Percentiles rank a stretch among this genome's conserved stretches.
These are phyloP conservation scores for Nasonia giraulti DNA, from an alignment of 1,140 invertebrate species.

Conservation along the genomic window DNA sequence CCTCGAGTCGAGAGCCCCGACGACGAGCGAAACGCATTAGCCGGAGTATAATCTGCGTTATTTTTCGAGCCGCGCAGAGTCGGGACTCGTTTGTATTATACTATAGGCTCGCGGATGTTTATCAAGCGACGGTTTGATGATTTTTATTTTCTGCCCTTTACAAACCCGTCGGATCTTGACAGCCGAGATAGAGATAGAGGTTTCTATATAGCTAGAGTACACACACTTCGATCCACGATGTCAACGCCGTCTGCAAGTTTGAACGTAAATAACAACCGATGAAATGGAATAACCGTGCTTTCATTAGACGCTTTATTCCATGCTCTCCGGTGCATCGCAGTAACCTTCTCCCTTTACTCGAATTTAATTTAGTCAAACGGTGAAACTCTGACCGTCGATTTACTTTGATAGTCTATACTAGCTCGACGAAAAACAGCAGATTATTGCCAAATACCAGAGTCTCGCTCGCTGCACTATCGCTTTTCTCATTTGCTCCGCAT, in stretches of 20 bases:
- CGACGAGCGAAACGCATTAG: slow-evolving; percentile 34
- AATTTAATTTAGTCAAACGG: background rate
- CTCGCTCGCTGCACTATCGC: background rate
- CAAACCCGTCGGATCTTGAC: too few species aligned
- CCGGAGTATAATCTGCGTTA: slow-evolving; percentile 21
- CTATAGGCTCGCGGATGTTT: background rate
- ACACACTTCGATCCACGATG: too few species aligned
- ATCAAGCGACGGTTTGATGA: background rate
- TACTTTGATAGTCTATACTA: background rate
- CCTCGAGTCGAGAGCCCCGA: background rate
- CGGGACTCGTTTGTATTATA: background rate
- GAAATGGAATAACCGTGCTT: too few species aligned
- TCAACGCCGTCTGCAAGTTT: too few species aligned
- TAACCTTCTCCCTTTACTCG: too few species aligned
- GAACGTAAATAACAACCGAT: too few species aligned
- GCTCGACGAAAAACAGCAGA: background rate
- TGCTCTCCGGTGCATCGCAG: too few species aligned
- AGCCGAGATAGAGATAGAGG: too few species aligned
- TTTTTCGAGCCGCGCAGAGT: slow-evolving; percentile 20
- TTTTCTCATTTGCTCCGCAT: background rate
- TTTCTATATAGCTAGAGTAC: too few species aligned
- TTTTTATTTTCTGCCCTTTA: background rate
- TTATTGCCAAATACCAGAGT: background rate
- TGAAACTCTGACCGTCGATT: background rate
- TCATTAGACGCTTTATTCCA: too few species aligned